A percentile compares a stretch with the other conserved stretches of the same genome.
These are phyloP conservation scores for Sicus ferrugineus DNA, from an alignment of 2,888 invertebrate genomes.

Conservation along the genomic window DNA sequence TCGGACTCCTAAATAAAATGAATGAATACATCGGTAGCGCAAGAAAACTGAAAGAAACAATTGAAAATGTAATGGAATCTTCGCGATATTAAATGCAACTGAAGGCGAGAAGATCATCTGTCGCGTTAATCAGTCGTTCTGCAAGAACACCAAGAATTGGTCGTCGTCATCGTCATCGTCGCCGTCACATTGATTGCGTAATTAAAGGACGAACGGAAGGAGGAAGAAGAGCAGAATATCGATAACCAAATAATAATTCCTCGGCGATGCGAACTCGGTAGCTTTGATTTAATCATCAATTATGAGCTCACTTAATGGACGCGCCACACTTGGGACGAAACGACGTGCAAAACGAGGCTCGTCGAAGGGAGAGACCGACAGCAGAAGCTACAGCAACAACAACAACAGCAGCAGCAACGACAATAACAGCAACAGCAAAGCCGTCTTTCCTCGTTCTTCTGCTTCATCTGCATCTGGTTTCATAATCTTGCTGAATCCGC, in stretches of 20 bases:
- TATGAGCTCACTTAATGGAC: constrained; percentile 42
- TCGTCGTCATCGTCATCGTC: too few relatives aligned
- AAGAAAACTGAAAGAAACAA: neutral
- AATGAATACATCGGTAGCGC: neutral
- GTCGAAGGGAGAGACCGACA: neutral
- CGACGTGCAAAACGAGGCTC: neutral
- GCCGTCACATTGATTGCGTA: neutral
- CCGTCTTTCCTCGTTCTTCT: too few relatives aligned
- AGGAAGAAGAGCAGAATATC: neutral
- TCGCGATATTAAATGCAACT: too few relatives aligned
- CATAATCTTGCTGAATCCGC: neutral
- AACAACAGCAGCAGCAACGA: neutral
- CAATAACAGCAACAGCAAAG: neutral
- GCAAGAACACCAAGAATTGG: too few relatives aligned
- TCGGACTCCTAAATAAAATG: neutral
- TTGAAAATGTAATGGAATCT: too few relatives aligned
- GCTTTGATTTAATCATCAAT: constrained; percentile 64
- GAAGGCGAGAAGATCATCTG: too few relatives aligned
- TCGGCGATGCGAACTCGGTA: neutral
- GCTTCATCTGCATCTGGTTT: neutral
- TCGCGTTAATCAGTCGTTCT: too few relatives aligned
- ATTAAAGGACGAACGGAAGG: neutral
- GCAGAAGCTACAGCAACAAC: neutral
- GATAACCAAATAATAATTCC: constrained; percentile 9
- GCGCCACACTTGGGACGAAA: neutral